These are phyloP conservation scores for Heliornis fulica DNA, from an alignment of 2,113 vertebrate genomes.

Conservation along the genomic window DNA sequence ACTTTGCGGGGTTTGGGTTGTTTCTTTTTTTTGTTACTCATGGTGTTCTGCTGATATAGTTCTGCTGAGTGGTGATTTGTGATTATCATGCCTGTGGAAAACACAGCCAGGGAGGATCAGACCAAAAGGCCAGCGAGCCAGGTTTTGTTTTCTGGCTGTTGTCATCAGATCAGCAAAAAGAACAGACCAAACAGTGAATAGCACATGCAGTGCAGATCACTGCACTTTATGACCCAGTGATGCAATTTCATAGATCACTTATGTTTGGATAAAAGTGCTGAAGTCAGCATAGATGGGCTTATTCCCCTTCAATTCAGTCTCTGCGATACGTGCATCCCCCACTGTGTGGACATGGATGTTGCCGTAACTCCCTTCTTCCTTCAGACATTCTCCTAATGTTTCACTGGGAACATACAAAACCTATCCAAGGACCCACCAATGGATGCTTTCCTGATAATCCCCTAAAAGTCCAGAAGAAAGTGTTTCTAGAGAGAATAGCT, in stretches of 20 bases:
- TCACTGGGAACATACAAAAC: neutral
- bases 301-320: neutral
- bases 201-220: neutral
- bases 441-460: neutral
- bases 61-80: neutral
- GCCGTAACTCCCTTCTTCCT: neutral
- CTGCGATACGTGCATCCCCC: neutral
- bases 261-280: neutral
- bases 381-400: neutral
- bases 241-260: neutral
- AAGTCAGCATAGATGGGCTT: neutral
- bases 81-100: neutral
- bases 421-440: neutral
- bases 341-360: rapidly evolving
- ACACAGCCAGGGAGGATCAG: neutral
- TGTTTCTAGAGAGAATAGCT: neutral
- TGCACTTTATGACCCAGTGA: neutral
- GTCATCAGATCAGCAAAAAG: neutral
- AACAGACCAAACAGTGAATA: neutral
- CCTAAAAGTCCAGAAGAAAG: neutral
- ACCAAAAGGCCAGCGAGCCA: neutral
- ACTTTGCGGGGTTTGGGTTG: neutral
- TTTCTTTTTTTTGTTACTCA: neutral
- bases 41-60: neutral
- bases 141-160: neutral